Evolutionary conservation across 2,888 invertebrate species (phyloP).

Genomic region (Lacanobia wlatinum): DNA sequence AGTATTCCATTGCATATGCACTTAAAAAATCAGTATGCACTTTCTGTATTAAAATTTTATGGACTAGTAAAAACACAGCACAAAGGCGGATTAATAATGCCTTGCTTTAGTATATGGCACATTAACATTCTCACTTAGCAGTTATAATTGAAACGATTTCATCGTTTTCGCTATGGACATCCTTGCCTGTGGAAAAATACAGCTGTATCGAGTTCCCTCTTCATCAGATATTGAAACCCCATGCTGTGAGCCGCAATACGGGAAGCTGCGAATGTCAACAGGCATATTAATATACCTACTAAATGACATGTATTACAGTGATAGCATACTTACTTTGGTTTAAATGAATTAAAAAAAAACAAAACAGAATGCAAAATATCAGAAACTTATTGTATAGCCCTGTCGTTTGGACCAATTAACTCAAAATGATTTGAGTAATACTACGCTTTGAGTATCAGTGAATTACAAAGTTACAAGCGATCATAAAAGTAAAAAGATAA

Average conservation of each 20-base stretch:
- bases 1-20: too few species aligned
- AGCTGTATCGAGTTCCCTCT: constrained; percentile 59
- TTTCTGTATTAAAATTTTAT: too few species aligned
- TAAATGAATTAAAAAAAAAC: constrained; percentile 18
- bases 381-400: constrained; percentile 37
- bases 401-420: constrained; percentile 51
- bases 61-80: too few species aligned
- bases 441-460: constrained; percentile 4
- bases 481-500: not conserved
- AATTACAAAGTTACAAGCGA: constrained; percentile 1
- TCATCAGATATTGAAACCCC: constrained; percentile 62
- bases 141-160: constrained; percentile 17
- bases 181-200: constrained; percentile 46
- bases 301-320: constrained; percentile 35
- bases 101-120: too few species aligned
- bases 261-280: constrained; percentile 65
- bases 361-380: constrained; percentile 15
- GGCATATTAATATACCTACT: constrained; percentile 56
- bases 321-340: constrained; percentile 27
- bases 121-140: not conserved
- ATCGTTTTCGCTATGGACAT: constrained; percentile 19
- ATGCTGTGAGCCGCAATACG: constrained; percentile 62
- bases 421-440: constrained; percentile 15
- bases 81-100: too few species aligned
- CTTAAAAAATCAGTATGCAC: too few species aligned